Percentiles rank a stretch among this genome's conserved stretches.
phyloP scores from a whole-genome alignment of 1,140 invertebrate genomes.

The Plodia interpunctella region DNA sequence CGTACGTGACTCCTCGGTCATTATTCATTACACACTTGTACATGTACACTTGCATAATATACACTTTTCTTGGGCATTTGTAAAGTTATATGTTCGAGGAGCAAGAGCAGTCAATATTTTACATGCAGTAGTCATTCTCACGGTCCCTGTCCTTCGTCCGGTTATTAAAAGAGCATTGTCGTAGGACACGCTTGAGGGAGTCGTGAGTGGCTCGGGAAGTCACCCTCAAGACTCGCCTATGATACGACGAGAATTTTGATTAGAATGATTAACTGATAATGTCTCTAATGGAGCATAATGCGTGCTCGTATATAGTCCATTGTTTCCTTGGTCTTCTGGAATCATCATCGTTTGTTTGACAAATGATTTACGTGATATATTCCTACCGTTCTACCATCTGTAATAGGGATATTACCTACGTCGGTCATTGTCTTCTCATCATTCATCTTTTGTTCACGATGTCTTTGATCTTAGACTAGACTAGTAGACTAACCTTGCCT shows the following conservation, averaged over 20 bases:
- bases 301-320: conserved; percentile 29
- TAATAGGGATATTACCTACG: background rate
- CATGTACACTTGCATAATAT: conserved; percentile 16
- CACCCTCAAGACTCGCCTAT: conserved; percentile 47
- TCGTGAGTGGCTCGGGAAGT: conserved; percentile 45
- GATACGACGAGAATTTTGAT: conserved; percentile 63
- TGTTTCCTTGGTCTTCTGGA: background rate
- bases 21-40: conserved; percentile 18
- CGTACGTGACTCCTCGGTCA: conserved; percentile 23
- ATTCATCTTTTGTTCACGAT: conserved; percentile 7
- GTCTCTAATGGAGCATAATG: conserved; percentile 36
- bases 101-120: conserved; percentile 5
- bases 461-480: background rate
- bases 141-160: conserved; percentile 45
- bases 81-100: background rate
- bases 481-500: no score
- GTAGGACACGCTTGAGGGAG: conserved; percentile 43
- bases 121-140: conserved; percentile 33
- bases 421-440: background rate
- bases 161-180: conserved; percentile 58
- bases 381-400: background rate
- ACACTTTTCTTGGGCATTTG: background rate
- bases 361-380: background rate
- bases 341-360: conserved; percentile 1
- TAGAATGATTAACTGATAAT: conserved; percentile 32